These are phyloP conservation scores for Taphrorychus bicolor DNA, from an alignment of 2,888 invertebrate species.

Conservation along the genomic window DNA sequence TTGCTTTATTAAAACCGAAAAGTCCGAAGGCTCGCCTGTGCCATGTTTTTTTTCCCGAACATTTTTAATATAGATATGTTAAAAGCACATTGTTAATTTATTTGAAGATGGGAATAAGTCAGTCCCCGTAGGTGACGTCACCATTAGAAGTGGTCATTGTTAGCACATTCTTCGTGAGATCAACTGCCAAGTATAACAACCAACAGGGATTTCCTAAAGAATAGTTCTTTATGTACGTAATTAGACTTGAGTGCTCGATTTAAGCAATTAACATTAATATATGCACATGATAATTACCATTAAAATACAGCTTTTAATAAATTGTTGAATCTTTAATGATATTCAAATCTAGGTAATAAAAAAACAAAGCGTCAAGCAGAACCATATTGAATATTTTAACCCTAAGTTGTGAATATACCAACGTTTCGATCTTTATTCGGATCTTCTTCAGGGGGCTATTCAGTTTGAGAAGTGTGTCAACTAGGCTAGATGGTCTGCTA, in stretches of 20 bases:
- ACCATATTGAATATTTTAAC: no score
- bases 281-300: no score
- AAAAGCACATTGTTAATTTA: background rate
- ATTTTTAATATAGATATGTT: background rate
- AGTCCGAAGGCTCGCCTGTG: background rate
- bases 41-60: background rate
- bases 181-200: background rate
- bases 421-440: no score
- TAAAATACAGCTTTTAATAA: no score
- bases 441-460: no score
- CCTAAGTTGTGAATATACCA: no score
- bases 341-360: no score
- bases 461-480: no score
- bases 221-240: background rate
- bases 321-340: no score
- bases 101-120: background rate
- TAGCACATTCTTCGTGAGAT: background rate
- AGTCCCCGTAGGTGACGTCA: background rate
- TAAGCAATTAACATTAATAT: background rate
- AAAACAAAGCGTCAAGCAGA: no score
- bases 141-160: background rate
- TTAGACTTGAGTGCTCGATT: background rate
- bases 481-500: no score
- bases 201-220: background rate
- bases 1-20: no score